Evolutionary conservation across 1,140 invertebrate genomes (phyloP), one percentile per base, ranked within the genome.

Genomic region (Drosophila biarmipes): DNA sequence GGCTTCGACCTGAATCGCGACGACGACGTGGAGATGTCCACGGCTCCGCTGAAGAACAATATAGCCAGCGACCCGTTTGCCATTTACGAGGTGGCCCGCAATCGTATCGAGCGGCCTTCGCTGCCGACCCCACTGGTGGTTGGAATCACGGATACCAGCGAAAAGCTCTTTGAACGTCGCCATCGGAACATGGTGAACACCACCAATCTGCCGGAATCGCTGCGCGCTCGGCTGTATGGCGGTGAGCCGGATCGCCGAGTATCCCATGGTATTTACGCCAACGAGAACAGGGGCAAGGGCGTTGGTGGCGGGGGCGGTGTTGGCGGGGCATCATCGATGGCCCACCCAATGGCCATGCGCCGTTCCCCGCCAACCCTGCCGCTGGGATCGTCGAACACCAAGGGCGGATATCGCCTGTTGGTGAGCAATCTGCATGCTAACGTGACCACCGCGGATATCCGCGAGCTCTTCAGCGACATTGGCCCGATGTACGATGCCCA

Each of bases 381-480:
- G 6, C 29, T 79, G 8, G 46, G 61, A 4, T 42, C 43, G 43
- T 71, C 43, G 2, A 87, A 89, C 43, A 82, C 57, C 35, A 87
- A 89, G 58, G 54, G 69, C 11, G 96, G 96, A 64, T 96, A 95
- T 85, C 93, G 96, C 81, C 96, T 97, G 80, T 95, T 97, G 66
- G 96, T 98, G 0, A 97, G 97, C 56, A 98, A 98, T 93, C 94
- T 98, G 46, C 96, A 97, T 77, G 93, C 94, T 2, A 95, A 95
- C 76, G 97, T 98, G 0, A 97, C 96, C 6, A 96, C 96, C 72
- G 95, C 97, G 80, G 97, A 98, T 92, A 97, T 98, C 72, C 95
- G 96, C 95, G 98, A 99, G 93, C 93, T 99, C 46, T 98, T 98
- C 93, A 97, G 97, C 87, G 97, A 98, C 89, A 96, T 98, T 62